These are phyloP conservation scores for Hemithea aestivaria DNA, from an alignment of 2,888 invertebrate species.

Conservation along the genomic window DNA sequence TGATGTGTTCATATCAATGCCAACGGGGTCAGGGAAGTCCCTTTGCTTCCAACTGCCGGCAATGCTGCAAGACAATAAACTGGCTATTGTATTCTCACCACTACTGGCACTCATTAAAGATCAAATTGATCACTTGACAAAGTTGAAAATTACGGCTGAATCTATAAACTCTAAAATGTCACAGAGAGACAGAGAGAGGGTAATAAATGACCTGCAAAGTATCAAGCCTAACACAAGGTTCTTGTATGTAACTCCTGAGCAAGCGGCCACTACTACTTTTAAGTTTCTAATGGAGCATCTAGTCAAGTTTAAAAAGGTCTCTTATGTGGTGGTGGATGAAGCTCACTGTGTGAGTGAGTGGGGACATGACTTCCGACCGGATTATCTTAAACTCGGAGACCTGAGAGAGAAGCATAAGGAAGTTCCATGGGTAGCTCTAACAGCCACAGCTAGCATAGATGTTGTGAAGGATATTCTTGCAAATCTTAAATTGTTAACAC, in stretches of 20 bases:
- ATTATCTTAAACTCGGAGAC: slow-evolving; percentile 92
- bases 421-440: slow-evolving; percentile 94
- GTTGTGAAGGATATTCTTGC: slow-evolving; percentile 90
- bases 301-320: slow-evolving; percentile 86
- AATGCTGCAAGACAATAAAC: slow-evolving; percentile 85
- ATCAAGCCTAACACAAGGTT: slow-evolving; percentile 88
- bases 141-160: slow-evolving; percentile 88
- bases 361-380: slow-evolving; percentile 99
- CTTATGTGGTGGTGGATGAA: slow-evolving; percentile 97
- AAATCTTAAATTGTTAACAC: slow-evolving; percentile 84
- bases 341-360: slow-evolving; percentile 99
- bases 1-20: slow-evolving; percentile 98
- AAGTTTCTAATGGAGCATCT: slow-evolving; percentile 84
- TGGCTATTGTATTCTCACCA: slow-evolving; percentile 97
- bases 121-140: slow-evolving; percentile 92
- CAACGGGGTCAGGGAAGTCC: slow-evolving; percentile 98
- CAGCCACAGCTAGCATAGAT: slow-evolving; percentile 92
- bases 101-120: slow-evolving; percentile 97
- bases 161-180: slow-evolving; percentile 96
- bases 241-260: slow-evolving; percentile 98
- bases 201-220: slow-evolving; percentile 87
- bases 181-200: slow-evolving; percentile 85
- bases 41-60: slow-evolving; percentile 98
- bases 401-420: slow-evolving; percentile 77
- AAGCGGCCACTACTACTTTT: slow-evolving; percentile 89